phyloP scores from a whole-genome alignment of 2,797 vertebrate species.

The Knipowitschia caucasica region DNA sequence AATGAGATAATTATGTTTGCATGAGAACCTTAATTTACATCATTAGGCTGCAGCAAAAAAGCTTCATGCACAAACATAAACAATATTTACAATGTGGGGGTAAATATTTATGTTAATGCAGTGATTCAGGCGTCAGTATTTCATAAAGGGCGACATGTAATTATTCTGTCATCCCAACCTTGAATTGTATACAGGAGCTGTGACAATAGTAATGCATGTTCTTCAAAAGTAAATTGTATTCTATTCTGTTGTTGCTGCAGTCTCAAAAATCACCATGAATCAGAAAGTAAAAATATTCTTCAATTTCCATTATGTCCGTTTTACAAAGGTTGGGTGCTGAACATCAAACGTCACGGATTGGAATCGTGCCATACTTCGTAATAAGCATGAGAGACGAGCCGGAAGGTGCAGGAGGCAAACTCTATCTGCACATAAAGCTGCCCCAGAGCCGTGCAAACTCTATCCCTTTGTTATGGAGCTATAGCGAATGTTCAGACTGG shows the following conservation, averaged over 20 bases:
- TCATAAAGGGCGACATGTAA: too few species aligned
- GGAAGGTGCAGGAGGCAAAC: constrained; percentile 3
- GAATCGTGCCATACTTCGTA: constrained; percentile 22
- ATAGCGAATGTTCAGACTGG: too few species aligned
- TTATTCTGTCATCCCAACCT: too few species aligned
- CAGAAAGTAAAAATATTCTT: not conserved
- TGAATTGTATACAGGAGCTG: not conserved
- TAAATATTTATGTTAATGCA: too few species aligned
- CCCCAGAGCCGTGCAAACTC: too few species aligned
- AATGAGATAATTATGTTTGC: not conserved
- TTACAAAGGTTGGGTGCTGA: constrained; percentile 40
- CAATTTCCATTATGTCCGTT: constrained; percentile 30
- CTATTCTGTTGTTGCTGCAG: not conserved
- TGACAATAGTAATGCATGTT: not conserved
- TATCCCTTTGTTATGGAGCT: too few species aligned
- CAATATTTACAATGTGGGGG: too few species aligned
- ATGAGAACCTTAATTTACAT: too few species aligned
- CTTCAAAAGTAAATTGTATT: not conserved
- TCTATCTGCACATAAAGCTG: constrained; percentile 13
- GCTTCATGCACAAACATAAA: too few species aligned
- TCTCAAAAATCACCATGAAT: not conserved
- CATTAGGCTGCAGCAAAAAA: too few species aligned
- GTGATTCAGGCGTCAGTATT: too few species aligned
- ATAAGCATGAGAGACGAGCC: constrained; percentile 25
- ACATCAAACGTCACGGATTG: constrained; percentile 51